Conservation (phyloP, 2,888 invertebrate species). For the Actias luna region DNA sequence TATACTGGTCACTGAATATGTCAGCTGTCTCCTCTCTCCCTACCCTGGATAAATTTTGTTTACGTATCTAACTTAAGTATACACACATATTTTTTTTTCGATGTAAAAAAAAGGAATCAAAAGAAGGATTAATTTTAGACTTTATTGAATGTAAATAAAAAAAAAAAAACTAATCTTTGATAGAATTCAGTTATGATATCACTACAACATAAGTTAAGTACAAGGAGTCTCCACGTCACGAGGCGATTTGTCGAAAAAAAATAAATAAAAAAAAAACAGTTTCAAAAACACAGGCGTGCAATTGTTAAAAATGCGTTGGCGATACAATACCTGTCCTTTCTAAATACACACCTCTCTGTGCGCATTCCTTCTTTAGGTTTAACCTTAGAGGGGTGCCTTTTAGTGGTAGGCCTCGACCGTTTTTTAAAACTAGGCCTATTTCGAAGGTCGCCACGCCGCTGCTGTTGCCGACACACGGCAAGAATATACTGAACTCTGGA, state of each 20-base stretch:
- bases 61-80: no score
- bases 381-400: slow-evolving; percentile 94
- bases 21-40: no score
- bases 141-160: no score
- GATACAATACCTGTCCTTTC: slow-evolving; percentile 83
- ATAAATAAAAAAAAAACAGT: slow-evolving; percentile 7
- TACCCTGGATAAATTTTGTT: no score
- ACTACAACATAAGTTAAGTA: neutral
- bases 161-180: no score
- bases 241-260: neutral
- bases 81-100: no score
- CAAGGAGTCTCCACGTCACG: no score
- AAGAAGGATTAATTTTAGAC: no score
- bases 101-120: no score
- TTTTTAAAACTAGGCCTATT: slow-evolving; percentile 92
- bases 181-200: no score
- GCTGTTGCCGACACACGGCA: slow-evolving; percentile 93
- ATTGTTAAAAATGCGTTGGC: slow-evolving; percentile 83
- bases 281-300: slow-evolving; percentile 56
- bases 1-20: no score
- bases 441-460: slow-evolving; percentile 94
- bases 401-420: slow-evolving; percentile 88
- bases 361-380: slow-evolving; percentile 95
- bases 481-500: slow-evolving; percentile 92
- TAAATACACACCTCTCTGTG: slow-evolving; percentile 93